Evolutionary conservation across 2,888 invertebrate species (phyloP).

Genomic region (Pimpla rufipes): DNA sequence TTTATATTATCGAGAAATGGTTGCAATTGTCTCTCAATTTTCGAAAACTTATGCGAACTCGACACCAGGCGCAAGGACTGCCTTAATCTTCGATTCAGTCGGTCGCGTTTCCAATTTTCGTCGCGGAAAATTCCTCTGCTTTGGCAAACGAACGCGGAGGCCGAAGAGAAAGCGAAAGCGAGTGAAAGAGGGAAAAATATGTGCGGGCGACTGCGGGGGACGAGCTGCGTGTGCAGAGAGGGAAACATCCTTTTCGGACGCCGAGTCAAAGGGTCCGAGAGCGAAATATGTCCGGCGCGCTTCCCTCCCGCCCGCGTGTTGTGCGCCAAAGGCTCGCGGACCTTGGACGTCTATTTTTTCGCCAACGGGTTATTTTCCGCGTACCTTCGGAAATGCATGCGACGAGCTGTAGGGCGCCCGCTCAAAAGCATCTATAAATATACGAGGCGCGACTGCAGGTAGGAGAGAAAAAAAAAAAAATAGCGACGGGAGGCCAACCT

Average conservation of each 20-base stretch:
- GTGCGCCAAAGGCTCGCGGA: slow-evolving; percentile 16
- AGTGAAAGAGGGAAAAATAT: slow-evolving; percentile 21
- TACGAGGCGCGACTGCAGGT: background rate
- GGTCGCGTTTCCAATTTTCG: slow-evolving; percentile 18
- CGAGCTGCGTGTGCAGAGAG: background rate
- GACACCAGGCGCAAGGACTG: too few relatives aligned
- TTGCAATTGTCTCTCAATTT: too few relatives aligned
- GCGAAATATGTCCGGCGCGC: slow-evolving; percentile 22
- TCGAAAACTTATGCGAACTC: too few relatives aligned
- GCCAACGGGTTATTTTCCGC: slow-evolving; percentile 27
- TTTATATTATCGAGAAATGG: too few relatives aligned
- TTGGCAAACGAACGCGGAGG: too few relatives aligned
- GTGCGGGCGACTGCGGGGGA: background rate
- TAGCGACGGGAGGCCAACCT: background rate
- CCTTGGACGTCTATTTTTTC: slow-evolving; percentile 11
- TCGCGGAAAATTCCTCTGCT: background rate
- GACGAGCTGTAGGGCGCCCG: slow-evolving; percentile 47
- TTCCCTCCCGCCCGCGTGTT: background rate
- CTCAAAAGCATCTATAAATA: slow-evolving; percentile 55
- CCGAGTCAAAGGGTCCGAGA: slow-evolving; percentile 20
- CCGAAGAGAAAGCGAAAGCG: too few relatives aligned
- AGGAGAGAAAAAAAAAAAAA: slow-evolving; percentile 7
- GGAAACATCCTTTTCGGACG: slow-evolving; percentile 7
- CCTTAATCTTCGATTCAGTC: slow-evolving; percentile 48
- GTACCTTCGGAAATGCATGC: slow-evolving; percentile 53